Evolutionary conservation across 2,797 vertebrate genomes (phyloP), one percentile per base, ranked within the genome.

Genomic region (Silurus lanzhouensis): DNA sequence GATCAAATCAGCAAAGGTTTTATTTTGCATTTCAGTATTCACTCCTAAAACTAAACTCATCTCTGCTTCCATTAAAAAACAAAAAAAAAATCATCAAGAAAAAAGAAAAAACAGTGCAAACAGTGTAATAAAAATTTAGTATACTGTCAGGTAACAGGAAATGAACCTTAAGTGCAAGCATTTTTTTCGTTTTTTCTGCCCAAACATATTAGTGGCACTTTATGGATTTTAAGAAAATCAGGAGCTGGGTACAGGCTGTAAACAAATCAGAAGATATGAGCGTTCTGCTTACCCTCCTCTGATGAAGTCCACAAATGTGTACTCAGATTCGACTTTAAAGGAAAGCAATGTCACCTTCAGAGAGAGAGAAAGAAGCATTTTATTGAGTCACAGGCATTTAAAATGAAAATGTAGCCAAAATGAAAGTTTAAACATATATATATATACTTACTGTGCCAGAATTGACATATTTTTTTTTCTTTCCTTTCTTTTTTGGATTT

Each of bases 221-320:
- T 44, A 86, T 82, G 61, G 17, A 78, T 76, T 82, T 76, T 15
- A 63, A 63, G 27, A 79, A 81, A 75, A 25, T 12, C 66, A 79
- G 52, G 81, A 22, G 66, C 55, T 14, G 57, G 79, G 78, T 27
- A 88, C 90, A 88, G 91, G 93, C 92, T 89, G 66, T 38, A 83
- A 80, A 81, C 79, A 85, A 80, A 82, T 82, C 61, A 82, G 46
- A 13, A 66, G 38, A 10, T 70, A 60, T 68, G 72, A 83, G 48
- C 81, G 55, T 75, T 68, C 48, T 89, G 93, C 97, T 97, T 95
- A 99, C 98, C 98, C 97, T 93, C 98, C 98, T 89, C 97, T 96
- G 91, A 98, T 99, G 93, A 98, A 99, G 95, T 99, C 98, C 81
- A 99, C 97, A 88, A 99, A 99, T 85, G 98, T 99, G 93, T 97